Evolutionary conservation across 1,140 invertebrate genomes (phyloP), one percentile per base, ranked within the genome.

Genomic region (Tyrophagus putrescentiae): DNA sequence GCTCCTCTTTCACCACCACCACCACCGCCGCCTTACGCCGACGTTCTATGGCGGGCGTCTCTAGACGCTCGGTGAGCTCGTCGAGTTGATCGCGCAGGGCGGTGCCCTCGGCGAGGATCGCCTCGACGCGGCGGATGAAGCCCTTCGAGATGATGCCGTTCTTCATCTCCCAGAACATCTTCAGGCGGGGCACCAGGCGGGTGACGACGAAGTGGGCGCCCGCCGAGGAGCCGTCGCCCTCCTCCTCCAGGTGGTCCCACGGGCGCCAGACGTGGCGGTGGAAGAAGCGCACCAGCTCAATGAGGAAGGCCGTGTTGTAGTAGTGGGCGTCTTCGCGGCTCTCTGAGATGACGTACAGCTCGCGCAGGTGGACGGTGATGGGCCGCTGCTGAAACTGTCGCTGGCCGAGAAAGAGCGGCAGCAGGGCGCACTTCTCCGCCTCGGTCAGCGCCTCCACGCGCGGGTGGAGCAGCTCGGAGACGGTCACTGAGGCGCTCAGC

Each of bases 261-360:
- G 66, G 64, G 23, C 66, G 41, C 60, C 54, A 60, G n/a, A 67
- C 28, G 42, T 60, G 45, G 4, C 50, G 54, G n/a, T 45, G 60
- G 48, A 65, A 67, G 36, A 65, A 62, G 18, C 66, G 54, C 9
- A 67, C 42, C 45, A 64, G 34, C 57, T 67, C 65, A 45, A 67
- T 64, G 25, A 62, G 42, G 11, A 61, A 18, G 13, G 67, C 67
- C 16, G 64, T 67, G 48, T 64, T 63, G 9, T 41, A 39, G 61
- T 44, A 67, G n/a, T 50, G 31, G 31, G 56, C 61, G 18, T 66
- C 62, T 31, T 63, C 57, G 28, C 64, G 62, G 28, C 44, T 56
- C 39, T 66, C 64, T 44, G 61, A 64, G 3, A 65, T 63, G 27
- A 54, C 28, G 64, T 63, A 65, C 7, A 67, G 41, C 50, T 67